Percentiles rank a stretch among this genome's conserved stretches.
Conservation (phyloP, 2,113 vertebrate genomes). For the Carollia perspicillata region DNA sequence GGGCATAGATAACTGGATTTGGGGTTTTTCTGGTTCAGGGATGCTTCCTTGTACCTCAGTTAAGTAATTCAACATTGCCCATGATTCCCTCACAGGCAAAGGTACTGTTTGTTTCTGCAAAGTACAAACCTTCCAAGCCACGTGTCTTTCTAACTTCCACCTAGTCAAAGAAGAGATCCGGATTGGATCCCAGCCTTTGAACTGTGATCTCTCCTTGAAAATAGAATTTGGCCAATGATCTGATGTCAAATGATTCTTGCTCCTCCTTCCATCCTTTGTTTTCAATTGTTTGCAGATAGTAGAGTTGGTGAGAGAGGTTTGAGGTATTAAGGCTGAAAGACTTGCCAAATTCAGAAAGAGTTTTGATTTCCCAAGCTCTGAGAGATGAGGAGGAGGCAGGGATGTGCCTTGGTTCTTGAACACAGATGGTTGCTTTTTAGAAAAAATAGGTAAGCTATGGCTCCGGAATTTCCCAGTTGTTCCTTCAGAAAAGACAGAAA, state of each 20-base stretch:
- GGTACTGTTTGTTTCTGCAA: constrained; percentile 53
- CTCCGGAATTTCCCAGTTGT: constrained; percentile 1
- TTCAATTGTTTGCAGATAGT: background rate
- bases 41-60: background rate
- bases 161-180: constrained; percentile 31
- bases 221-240: background rate
- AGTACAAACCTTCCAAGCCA: constrained; percentile 60
- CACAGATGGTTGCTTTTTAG: background rate
- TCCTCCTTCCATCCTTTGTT: constrained; percentile 8
- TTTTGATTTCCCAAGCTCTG: constrained; percentile 10
- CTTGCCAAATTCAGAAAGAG: constrained; percentile 20
- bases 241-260: background rate
- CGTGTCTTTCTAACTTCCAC: constrained; percentile 59
- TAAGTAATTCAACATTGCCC: constrained; percentile 42
- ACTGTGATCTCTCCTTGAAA: background rate
- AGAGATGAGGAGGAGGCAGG: background rate
- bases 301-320: constrained; percentile 27
- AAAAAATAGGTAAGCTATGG: background rate
- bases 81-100: constrained; percentile 59
- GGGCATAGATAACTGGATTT: constrained; percentile 13
- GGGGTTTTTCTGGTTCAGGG: constrained; percentile 16
- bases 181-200: background rate
- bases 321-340: constrained; percentile 17
- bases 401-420: background rate
- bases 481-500: constrained; percentile 38